Evolutionary conservation across 2,113 vertebrate genomes (phyloP).

Genomic region (Gnathonemus echidnorhynchus): DNA sequence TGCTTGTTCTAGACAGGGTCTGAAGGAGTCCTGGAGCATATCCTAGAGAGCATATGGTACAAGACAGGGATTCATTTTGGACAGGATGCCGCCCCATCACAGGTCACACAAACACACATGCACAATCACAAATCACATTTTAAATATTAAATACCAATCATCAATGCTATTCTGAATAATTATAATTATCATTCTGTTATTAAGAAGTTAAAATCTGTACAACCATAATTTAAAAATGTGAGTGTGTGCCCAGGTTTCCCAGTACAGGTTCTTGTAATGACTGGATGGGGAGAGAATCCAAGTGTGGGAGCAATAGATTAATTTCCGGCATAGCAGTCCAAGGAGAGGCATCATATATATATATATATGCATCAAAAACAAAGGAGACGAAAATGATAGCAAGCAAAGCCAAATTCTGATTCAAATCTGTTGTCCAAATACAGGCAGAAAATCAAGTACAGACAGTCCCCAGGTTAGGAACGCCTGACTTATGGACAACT

Average conservation of each 20-base stretch:
- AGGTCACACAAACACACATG: no score
- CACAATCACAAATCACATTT: not conserved
- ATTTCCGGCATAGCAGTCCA: not conserved
- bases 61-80: no score
- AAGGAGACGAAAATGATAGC: not conserved
- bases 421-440: not conserved
- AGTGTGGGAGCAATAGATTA: not conserved
- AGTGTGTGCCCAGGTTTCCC: not conserved
- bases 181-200: not conserved
- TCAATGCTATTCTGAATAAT: not conserved
- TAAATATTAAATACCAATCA: not conserved
- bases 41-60: no score
- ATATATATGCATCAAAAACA: not conserved
- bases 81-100: no score
- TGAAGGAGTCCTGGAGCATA: no score
- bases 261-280: not conserved
- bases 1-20: no score
- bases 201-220: no score
- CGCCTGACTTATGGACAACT: not conserved
- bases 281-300: not conserved
- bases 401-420: not conserved
- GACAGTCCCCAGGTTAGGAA: not conserved
- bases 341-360: not conserved
- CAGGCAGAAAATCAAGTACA: not conserved
- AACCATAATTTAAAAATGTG: not conserved